Evolutionary conservation across 2,113 vertebrate species (phyloP), one percentile per base, ranked within the genome.

Genomic region (Hypocryptadius cinnamomeus): DNA sequence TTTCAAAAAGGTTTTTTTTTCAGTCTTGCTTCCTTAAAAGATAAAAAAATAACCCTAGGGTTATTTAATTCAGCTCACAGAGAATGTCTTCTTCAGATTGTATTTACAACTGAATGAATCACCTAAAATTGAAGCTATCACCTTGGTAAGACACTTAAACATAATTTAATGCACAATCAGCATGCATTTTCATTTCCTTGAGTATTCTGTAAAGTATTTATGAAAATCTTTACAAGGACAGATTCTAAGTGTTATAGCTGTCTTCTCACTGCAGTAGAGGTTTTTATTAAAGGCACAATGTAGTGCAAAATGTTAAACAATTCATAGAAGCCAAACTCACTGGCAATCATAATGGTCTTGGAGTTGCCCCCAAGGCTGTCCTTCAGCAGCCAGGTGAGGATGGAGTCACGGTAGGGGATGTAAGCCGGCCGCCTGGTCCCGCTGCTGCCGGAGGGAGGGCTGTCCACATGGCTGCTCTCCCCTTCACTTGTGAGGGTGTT

Each of bases 301-400:
- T 33, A 21, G 22, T 13, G 13, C 27, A 69, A 59, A 87, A 80
- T 37, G 3, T 17, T 65, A 19, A 27, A 71, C 37, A 89, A 15
- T 8, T 4, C 66, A 37, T 0, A 79, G 70, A 76, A 86, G 40
- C 19, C 20, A 28, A 78, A 97, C 99, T 98, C 95, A 99, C 99
- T 99, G 93, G 99, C 99, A 71, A 99, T 98, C 99, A 99, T 99
- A 86, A 99, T 98, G 91, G 99, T 99, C 95, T 98, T 99, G 53
- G 99, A 99, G 97, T 99, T 99, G 80, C 99, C 99, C 3, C 99
- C 99, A 42, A 99, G 97, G 81, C 99, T 99, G 97, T 99, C 99
- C 96, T 99, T 99, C 64, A 99, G 97, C 50, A 99, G 98, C 99
- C 99, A 99, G 72, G 99, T 99, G 82, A 99, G 98, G 92, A 99